Conservation (phyloP, 2,797 vertebrate genomes). For the Spinus olivaceus region DNA sequence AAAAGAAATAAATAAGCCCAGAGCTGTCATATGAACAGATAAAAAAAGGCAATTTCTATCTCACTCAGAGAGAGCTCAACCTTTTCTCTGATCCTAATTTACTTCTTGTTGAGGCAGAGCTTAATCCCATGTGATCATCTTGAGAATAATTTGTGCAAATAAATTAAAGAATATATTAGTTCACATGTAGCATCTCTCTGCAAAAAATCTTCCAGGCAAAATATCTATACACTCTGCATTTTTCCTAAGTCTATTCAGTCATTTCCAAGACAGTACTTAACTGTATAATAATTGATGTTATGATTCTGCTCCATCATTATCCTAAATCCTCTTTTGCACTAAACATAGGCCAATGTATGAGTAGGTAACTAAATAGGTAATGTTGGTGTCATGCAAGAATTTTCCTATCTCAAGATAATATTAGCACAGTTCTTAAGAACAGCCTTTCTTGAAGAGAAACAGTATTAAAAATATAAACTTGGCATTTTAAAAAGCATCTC, state of each 20-base stretch:
- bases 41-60: not conserved
- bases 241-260: not conserved
- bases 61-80: not conserved
- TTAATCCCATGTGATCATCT: not conserved
- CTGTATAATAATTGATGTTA: not conserved
- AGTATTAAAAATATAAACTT: not conserved
- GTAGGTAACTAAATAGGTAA: not conserved
- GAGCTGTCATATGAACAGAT: not conserved
- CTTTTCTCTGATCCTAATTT: not conserved
- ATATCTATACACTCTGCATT: not conserved
- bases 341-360: not conserved
- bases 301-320: not conserved
- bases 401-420: not conserved
- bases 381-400: not conserved
- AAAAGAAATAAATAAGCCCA: not conserved
- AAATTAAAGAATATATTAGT: not conserved
- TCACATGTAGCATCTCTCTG: not conserved
- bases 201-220: not conserved
- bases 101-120: not conserved
- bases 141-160: not conserved
- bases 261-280: not conserved
- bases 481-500: not conserved
- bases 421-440: not conserved
- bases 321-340: not conserved
- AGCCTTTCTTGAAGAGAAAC: not conserved